Conservation (phyloP, 2,113 vertebrate genomes). For the Martes martes region DNA sequence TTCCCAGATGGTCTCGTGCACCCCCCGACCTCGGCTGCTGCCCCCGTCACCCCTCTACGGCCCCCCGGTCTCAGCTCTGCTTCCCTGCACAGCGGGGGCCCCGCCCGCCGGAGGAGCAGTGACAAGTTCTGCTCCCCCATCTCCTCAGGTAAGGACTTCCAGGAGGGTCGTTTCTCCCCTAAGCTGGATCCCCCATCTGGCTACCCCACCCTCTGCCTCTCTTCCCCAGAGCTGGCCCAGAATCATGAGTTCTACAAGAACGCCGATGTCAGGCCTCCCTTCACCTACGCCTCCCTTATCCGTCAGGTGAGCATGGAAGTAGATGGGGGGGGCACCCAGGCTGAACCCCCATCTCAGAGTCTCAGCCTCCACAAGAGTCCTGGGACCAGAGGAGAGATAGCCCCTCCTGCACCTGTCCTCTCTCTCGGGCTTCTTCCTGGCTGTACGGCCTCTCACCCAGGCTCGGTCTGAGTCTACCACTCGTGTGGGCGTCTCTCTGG, state of each 20-base stretch:
- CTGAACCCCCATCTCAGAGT: fast-evolving
- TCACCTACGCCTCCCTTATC: conserved; percentile 99
- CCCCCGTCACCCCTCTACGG: conserved; percentile 95
- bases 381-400: not conserved
- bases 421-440: not conserved
- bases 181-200: too few relatives aligned
- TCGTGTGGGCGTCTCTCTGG: fast-evolving
- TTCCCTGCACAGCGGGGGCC: conserved; percentile 91
- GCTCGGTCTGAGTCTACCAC: fast-evolving
- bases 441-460: fast-evolving
- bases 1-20: conserved; percentile 96
- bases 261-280: conserved; percentile 97
- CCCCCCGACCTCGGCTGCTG: conserved; percentile 96
- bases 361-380: not conserved
- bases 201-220: not conserved
- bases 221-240: conserved; percentile 95
- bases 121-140: conserved; percentile 99
- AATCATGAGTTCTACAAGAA: conserved; percentile 99
- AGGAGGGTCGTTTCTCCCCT: not conserved
- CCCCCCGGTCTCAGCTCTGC: conserved; percentile 98
- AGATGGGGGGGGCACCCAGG: not conserved
- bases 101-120: conserved; percentile 95
- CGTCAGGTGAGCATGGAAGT: conserved; percentile 90
- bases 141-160: conserved; percentile 90
- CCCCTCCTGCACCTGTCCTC: not conserved